phyloP scores from a whole-genome alignment of 2,113 vertebrate species.

The Recurvirostra avosetta region DNA sequence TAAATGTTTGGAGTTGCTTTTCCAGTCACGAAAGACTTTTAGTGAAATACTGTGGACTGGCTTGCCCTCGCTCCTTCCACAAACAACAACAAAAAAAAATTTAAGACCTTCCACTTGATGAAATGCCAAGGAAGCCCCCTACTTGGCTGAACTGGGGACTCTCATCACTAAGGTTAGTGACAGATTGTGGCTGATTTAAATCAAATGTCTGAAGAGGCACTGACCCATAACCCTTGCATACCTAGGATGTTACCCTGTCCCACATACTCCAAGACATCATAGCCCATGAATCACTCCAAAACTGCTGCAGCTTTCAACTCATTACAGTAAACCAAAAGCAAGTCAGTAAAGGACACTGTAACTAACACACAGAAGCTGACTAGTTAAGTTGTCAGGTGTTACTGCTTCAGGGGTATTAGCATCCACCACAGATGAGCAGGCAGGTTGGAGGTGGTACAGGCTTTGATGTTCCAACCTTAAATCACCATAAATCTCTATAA shows the following conservation, averaged over 20 bases:
- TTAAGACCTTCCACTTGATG: background rate
- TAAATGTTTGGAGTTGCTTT: background rate
- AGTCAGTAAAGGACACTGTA: background rate
- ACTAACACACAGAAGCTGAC: background rate
- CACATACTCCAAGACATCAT: background rate
- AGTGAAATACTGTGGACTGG: background rate
- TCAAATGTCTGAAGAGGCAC: background rate
- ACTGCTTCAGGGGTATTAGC: background rate
- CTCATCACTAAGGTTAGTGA: background rate
- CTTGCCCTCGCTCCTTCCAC: background rate
- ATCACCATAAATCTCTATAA: background rate
- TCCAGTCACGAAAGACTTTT: background rate
- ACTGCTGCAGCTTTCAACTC: background rate
- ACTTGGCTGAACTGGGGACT: background rate
- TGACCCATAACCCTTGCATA: background rate
- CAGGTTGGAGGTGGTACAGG: background rate
- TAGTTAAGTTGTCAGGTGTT: constrained; percentile 10
- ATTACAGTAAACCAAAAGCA: background rate
- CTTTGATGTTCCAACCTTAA: constrained; percentile 11
- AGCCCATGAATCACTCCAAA: background rate
- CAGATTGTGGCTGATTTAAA: accelerated
- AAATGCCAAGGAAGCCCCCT: background rate
- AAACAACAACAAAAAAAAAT: too few species aligned
- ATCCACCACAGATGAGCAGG: constrained; percentile 20
- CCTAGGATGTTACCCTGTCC: background rate